A percentile compares a stretch with the other conserved stretches of the same genome.
These are phyloP conservation scores for Microctonus hyperodae DNA, from an alignment of 2,888 invertebrate genomes.

Conservation along the genomic window DNA sequence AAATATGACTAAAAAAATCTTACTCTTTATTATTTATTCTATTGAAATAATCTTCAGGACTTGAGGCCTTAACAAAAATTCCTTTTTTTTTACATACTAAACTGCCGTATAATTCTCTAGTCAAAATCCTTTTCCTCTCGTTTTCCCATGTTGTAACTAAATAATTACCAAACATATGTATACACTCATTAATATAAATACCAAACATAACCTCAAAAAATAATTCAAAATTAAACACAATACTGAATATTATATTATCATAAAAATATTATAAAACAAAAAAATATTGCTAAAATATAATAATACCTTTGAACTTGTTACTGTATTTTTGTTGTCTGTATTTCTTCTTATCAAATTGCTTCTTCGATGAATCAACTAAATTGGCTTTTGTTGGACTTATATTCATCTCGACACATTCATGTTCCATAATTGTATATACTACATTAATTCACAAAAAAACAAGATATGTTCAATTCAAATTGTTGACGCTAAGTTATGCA, in stretches of 20 bases:
- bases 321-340: slow-evolving; percentile 75
- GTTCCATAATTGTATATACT: no score
- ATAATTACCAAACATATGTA: neutral
- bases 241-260: no score
- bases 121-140: slow-evolving; percentile 68
- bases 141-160: slow-evolving; percentile 67
- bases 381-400: no score
- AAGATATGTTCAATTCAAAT: no score
- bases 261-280: no score
- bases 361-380: neutral
- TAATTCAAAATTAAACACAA: neutral
- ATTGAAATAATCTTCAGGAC: neutral
- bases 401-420: neutral
- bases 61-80: slow-evolving; percentile 42
- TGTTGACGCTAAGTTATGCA: no score
- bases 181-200: no score
- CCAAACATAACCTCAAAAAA: slow-evolving; percentile 44
- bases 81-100: slow-evolving; percentile 64
- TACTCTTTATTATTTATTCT: slow-evolving; percentile 24
- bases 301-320: slow-evolving; percentile 70
- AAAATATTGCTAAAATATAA: no score
- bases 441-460: no score
- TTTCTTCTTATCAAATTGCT: slow-evolving; percentile 70
- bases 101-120: slow-evolving; percentile 69
- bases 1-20: neutral